Conservation (phyloP, 2,888 invertebrate genomes). For the Penaeus monodon region DNA sequence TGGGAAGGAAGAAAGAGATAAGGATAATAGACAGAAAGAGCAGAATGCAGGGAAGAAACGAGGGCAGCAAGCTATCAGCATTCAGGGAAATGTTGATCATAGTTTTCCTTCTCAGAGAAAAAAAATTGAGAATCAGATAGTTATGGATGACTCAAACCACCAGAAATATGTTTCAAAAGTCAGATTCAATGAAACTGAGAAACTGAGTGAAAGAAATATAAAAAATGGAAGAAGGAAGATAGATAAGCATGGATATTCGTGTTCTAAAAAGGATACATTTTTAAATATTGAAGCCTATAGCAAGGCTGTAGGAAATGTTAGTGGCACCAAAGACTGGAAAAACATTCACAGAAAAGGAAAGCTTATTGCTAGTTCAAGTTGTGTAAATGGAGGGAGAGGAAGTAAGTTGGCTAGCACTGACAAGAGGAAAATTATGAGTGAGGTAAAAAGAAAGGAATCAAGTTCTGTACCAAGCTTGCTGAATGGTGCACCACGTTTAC, state of each 20-base stretch:
- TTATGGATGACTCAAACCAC: background rate
- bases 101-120: too few relatives aligned
- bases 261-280: too few relatives aligned
- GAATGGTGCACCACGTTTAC: constrained; percentile 32
- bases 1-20: background rate
- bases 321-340: too few relatives aligned
- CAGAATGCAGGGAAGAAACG: background rate
- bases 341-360: too few relatives aligned
- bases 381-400: too few relatives aligned
- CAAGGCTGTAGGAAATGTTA: too few relatives aligned
- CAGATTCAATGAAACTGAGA: background rate
- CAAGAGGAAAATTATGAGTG: background rate
- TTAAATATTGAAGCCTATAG: too few relatives aligned
- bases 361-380: too few relatives aligned
- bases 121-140: background rate
- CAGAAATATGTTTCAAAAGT: background rate
- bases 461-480: background rate
- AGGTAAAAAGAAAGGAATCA: constrained; percentile 3
- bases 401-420: too few relatives aligned
- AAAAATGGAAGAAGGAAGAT: too few relatives aligned
- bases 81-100: background rate
- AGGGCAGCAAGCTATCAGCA: background rate
- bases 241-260: too few relatives aligned
- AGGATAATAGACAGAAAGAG: background rate
- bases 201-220: background rate